phyloP scores from a whole-genome alignment of 2,113 vertebrate species.

The Rhombomys opimus region DNA sequence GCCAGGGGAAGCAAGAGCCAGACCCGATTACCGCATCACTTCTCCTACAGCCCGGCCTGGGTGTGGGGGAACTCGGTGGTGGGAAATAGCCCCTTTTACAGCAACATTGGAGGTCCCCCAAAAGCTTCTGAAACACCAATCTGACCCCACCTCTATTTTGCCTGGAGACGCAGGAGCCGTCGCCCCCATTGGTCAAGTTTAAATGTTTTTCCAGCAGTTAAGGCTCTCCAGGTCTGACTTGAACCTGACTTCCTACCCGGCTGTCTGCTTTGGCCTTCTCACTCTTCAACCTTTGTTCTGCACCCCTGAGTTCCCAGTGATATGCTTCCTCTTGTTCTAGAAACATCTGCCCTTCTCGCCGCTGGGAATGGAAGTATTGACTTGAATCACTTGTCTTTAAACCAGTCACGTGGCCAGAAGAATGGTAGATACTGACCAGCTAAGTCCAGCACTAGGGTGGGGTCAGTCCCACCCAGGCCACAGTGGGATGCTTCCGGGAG shows the following conservation, averaged over 20 bases:
- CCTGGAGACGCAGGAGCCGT: too few relatives aligned
- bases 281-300: neutral
- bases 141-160: neutral
- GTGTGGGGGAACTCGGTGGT: fast-evolving
- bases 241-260: neutral
- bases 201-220: fast-evolving
- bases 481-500: neutral
- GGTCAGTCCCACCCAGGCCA: neutral
- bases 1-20: neutral
- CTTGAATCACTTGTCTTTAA: neutral
- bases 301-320: neutral
- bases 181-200: neutral
- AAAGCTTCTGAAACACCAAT: neutral
- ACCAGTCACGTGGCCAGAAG: neutral
- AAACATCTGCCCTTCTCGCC: neutral
- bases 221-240: neutral
- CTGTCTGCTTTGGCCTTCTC: neutral
- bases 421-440: neutral
- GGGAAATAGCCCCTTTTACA: neutral
- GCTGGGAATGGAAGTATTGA: too few relatives aligned
- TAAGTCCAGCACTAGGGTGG: neutral
- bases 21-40: neutral
- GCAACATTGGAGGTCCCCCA: neutral
- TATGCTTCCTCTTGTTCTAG: neutral
- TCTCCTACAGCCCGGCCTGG: neutral